Percentiles rank a stretch among this genome's conserved stretches.
Evolutionary conservation across 2,113 vertebrate genomes (phyloP).

Genomic region (Mesoclemmys tuberculata): DNA sequence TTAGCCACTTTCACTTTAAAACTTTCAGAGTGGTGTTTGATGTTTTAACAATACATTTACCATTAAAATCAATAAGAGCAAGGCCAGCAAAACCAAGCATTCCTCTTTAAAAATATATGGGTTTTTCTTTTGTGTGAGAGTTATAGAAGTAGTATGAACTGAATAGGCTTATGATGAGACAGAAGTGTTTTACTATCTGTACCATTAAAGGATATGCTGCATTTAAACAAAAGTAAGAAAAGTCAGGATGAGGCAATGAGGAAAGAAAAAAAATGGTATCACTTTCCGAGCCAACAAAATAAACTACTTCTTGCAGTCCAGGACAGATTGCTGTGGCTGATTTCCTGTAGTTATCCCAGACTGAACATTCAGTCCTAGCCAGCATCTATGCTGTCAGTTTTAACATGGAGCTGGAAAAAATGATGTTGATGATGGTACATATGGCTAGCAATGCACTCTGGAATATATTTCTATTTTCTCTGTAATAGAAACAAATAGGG

Average conservation of each 20-base stretch:
- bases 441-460: neutral
- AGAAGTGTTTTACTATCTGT: neutral
- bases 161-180: neutral
- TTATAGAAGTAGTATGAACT: neutral
- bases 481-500: constrained; percentile 57
- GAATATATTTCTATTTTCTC: constrained; percentile 37
- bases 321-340: neutral
- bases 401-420: constrained; percentile 1
- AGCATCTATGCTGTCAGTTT: neutral
- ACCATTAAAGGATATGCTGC: accelerated
- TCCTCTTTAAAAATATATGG: neutral
- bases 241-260: neutral
- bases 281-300: neutral
- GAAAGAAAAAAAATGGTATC: neutral
- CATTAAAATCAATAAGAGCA: neutral
- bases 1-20: neutral
- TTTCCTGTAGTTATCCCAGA: neutral
- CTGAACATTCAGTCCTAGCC: neutral
- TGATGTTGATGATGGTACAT: neutral
- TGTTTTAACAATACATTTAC: constrained; percentile 2
- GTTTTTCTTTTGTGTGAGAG: neutral
- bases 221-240: neutral
- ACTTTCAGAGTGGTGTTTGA: constrained; percentile 4
- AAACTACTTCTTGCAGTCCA: neutral
- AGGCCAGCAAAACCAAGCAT: neutral